Base-by-base conservation (phyloP, 2,113 vertebrate species). In the Catharus bicknelli region DNA sequence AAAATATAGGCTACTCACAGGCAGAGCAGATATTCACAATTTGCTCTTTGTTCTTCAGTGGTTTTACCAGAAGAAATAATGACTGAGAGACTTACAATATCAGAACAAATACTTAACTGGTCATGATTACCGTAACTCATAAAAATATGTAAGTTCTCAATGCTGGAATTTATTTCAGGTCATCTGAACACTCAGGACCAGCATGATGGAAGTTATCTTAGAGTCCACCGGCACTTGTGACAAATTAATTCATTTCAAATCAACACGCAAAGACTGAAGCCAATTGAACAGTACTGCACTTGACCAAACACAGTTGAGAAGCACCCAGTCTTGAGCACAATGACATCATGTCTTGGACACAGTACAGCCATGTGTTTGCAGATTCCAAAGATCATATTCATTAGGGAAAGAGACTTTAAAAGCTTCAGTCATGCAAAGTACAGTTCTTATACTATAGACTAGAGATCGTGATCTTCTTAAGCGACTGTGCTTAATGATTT, bases 31-130 rank as follows among this genome's bases (percentile, higher is more conserved):
- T 83, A 77, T 62, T 89, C 74, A 53, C 43, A 84, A 61, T 82
- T 82, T 3, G 1, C n/a, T 82, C 57, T 55, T 78, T 68, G 42
- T 61, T 89, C 78, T 76, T 92, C 69, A 48, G 69, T 57, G 78
- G 22, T 86, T 88, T 93, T 79, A 83, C 55, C 51, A 93, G 42
- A 91, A 89, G 18, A 51, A 91, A 55, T 58, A 74, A 79, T 59
- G 43, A 90, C 16, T 50, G 26, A 88, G 20, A 43, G 22, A 66
- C 11, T 77, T 93, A 63, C 63, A 70, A 43, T 61, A 51, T 40
- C 61, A 81, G 25, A 88, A 84, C 40, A 68, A 63, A 69, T 63
- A 73, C 23, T 80, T 61, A 83, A 73, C 21, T 73, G 32, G 34
- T 32, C 13, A 38, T 19, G 22, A 66, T 54, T 73, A 80, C 19